These are phyloP conservation scores for Habroteleia sp. DNA, from an alignment of 2,888 invertebrate species.

Conservation along the genomic window DNA sequence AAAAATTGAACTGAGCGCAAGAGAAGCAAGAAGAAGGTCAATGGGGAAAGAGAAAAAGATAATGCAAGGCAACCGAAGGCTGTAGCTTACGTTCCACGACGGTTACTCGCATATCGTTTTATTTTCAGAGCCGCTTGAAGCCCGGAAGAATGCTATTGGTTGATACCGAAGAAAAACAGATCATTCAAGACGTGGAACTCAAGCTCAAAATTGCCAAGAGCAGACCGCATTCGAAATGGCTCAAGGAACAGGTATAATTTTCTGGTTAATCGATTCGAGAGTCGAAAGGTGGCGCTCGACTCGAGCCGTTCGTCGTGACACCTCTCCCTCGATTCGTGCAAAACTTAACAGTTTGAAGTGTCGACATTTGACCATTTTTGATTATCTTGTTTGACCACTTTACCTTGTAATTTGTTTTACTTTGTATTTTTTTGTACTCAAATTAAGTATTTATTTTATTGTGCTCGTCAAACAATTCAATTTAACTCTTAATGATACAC, in stretches of 20 bases:
- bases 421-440: background rate
- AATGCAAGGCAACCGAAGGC: slow-evolving; percentile 22
- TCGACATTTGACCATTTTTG: slow-evolving; percentile 4
- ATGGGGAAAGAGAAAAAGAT: background rate
- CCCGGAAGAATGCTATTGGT: slow-evolving; percentile 99
- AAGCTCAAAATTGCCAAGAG: slow-evolving; percentile 93
- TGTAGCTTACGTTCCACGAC: slow-evolving; percentile 67
- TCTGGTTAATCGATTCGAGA: slow-evolving; percentile 24
- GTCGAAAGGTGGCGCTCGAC: no score
- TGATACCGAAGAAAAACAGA: slow-evolving; percentile 93
- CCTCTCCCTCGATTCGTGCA: no score
- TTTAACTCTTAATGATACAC: no score
- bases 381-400: slow-evolving; percentile 1
- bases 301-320: no score
- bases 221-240: slow-evolving; percentile 95
- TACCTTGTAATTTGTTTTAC: background rate
- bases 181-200: slow-evolving; percentile 96
- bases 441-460: no score
- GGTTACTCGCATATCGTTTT: slow-evolving; percentile 73
- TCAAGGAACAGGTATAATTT: slow-evolving; percentile 89
- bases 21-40: background rate
- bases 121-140: slow-evolving; percentile 93
- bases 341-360: slow-evolving; percentile 25
- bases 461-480: no score
- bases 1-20: background rate